These are phyloP conservation scores for Panthera tigris DNA, from an alignment of 2,113 vertebrate genomes.

Conservation along the genomic window DNA sequence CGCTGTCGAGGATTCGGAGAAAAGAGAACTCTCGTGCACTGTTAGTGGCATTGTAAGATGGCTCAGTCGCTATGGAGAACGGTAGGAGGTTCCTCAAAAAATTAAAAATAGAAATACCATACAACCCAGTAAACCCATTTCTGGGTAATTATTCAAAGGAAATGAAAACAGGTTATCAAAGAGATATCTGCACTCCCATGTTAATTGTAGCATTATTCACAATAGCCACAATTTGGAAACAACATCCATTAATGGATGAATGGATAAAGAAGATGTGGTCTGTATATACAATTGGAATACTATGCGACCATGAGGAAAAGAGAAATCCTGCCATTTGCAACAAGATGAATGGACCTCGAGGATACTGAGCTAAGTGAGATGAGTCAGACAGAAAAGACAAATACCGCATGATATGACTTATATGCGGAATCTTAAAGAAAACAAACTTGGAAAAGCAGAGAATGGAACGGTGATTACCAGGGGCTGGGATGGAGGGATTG, in stretches of 20 bases:
- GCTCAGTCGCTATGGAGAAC: background rate
- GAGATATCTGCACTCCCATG: too few relatives aligned
- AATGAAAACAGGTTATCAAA: too few relatives aligned
- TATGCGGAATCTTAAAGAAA: background rate
- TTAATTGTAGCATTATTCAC: too few relatives aligned
- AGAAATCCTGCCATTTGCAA: too few relatives aligned
- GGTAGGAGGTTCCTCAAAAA: background rate
- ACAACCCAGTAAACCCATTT: too few relatives aligned
- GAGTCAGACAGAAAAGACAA: background rate
- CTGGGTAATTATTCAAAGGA: too few relatives aligned
- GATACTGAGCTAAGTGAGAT: too few relatives aligned
- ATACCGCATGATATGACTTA: background rate
- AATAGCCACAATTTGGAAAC: too few relatives aligned
- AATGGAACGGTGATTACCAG: background rate
- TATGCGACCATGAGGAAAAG: background rate
- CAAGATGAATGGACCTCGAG: too few relatives aligned
- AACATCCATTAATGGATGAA: background rate
- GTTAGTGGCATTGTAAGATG: too few relatives aligned
- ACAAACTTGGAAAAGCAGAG: background rate
- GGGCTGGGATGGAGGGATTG: background rate
- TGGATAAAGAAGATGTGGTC: background rate
- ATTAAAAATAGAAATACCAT: too few relatives aligned
- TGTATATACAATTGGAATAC: too few relatives aligned
- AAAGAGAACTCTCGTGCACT: background rate
- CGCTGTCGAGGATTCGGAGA: background rate